These are phyloP conservation scores for Brachypteracias leptosomus DNA, from an alignment of 2,113 vertebrate species.

Conservation along the genomic window DNA sequence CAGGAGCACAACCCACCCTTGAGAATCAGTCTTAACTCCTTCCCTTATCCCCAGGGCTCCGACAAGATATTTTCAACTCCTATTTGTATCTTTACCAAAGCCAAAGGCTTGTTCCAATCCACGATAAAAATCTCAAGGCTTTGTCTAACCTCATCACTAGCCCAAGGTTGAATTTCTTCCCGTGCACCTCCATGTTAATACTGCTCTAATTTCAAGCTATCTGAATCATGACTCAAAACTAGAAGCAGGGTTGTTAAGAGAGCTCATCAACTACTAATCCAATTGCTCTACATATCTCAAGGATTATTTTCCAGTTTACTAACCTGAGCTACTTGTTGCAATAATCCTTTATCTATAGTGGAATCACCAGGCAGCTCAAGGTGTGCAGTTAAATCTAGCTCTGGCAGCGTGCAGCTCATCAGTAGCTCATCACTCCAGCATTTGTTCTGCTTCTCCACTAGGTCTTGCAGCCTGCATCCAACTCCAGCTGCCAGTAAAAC, in stretches of 20 bases:
- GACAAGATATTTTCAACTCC: background rate
- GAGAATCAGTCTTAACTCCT: background rate
- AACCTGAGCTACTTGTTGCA: conserved; percentile 6
- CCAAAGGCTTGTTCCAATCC: background rate
- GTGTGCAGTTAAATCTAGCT: background rate
- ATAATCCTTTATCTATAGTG: background rate
- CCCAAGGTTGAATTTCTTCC: background rate
- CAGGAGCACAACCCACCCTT: background rate
- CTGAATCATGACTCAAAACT: background rate
- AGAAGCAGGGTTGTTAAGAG: background rate
- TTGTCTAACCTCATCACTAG: background rate
- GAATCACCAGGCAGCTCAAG: background rate
- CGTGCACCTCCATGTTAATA: background rate
- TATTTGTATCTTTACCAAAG: background rate
- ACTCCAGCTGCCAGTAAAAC: background rate
- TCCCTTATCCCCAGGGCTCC: background rate
- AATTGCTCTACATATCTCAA: background rate
- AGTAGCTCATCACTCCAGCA: background rate
- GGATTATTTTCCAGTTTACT: conserved; percentile 20
- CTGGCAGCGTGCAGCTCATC: background rate
- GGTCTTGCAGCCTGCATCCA: background rate
- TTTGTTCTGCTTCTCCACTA: background rate
- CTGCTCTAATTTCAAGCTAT: background rate
- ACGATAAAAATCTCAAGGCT: background rate
- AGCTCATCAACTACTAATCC: conserved; percentile 2